These are phyloP conservation scores for Drosophila willistoni DNA, from an alignment of 1,140 invertebrate genomes.

Conservation along the genomic window DNA sequence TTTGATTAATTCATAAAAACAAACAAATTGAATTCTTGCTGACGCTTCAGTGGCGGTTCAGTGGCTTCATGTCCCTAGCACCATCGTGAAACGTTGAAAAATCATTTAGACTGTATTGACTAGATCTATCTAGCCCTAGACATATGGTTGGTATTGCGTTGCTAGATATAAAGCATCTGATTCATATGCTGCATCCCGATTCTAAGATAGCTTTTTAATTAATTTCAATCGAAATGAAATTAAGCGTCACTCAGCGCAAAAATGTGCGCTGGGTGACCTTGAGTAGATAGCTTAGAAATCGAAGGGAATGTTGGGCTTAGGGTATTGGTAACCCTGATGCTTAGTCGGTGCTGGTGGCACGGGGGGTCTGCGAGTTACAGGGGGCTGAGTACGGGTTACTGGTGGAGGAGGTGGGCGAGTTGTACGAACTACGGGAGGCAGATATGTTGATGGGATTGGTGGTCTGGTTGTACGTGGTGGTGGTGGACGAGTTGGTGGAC, in stretches of 20 bases:
- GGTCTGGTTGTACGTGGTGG: slow-evolving; percentile 28
- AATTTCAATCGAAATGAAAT: slow-evolving; percentile 58
- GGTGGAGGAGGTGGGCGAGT: slow-evolving; percentile 38
- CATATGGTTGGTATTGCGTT: slow-evolving; percentile 71
- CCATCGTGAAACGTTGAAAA: slow-evolving; percentile 62
- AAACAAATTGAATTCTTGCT: slow-evolving; percentile 65
- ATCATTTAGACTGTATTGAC: slow-evolving; percentile 79
- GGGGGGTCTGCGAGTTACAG: slow-evolving; percentile 46
- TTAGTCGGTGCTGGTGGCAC: slow-evolving; percentile 62
- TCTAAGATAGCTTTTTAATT: slow-evolving; percentile 32
- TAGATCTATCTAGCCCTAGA: slow-evolving; percentile 83
- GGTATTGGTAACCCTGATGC: slow-evolving; percentile 83
- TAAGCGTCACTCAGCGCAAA: slow-evolving; percentile 33
- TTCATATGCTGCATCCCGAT: slow-evolving; percentile 36
- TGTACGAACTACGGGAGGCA: slow-evolving; percentile 25
- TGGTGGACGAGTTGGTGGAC: slow-evolving; percentile 42
- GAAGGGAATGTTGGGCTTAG: slow-evolving; percentile 83
- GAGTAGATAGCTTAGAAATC: slow-evolving; percentile 67
- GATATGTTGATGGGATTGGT: slow-evolving; percentile 28
- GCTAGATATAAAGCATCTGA: slow-evolving; percentile 63
- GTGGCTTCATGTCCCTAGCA: slow-evolving; percentile 50
- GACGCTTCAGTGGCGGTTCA: slow-evolving; percentile 33
- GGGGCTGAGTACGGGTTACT: slow-evolving; percentile 38
- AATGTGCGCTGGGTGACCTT: slow-evolving; percentile 27
- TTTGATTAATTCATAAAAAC: slow-evolving; percentile 72